A percentile compares a stretch with the other conserved stretches of the same genome.
phyloP scores from a whole-genome alignment of 2,113 vertebrate genomes.

The Ailurus styani region DNA sequence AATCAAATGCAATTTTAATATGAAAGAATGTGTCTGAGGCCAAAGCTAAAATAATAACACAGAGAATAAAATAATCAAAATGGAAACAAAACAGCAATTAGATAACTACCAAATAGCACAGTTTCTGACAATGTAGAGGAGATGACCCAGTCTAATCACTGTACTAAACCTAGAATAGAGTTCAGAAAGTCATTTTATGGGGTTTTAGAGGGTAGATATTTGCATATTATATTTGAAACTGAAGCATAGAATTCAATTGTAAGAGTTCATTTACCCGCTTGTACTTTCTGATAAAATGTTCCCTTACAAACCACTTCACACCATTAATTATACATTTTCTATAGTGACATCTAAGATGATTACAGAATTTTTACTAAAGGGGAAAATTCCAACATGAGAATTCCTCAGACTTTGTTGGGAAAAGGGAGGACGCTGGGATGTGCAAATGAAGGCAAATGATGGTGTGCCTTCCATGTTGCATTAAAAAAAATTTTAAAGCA shows the following conservation, averaged over 20 bases:
- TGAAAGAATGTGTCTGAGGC: constrained; percentile 1
- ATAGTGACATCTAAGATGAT: background rate
- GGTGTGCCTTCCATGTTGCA: background rate
- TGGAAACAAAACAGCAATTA: constrained; percentile 57
- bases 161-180: constrained; percentile 28
- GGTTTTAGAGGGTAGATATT: background rate
- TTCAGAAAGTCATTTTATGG: constrained; percentile 41
- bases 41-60: constrained; percentile 9
- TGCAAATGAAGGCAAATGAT: background rate
- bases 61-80: constrained; percentile 44
- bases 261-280: constrained; percentile 33
- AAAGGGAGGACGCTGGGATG: background rate
- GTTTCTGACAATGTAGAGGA: background rate
- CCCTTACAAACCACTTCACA: constrained; percentile 19
- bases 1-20: constrained; percentile 12
- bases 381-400: background rate
- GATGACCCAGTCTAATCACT: background rate
- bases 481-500: background rate
- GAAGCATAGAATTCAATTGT: constrained; percentile 38
- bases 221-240: constrained; percentile 47
- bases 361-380: background rate
- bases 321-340: constrained; percentile 35
- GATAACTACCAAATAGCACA: background rate
- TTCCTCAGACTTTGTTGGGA: background rate
- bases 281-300: constrained; percentile 21